Percentiles rank a stretch among this genome's conserved stretches.
phyloP scores from a whole-genome alignment of 2,113 vertebrate species.

The Microcebus tavaratra region DNA sequence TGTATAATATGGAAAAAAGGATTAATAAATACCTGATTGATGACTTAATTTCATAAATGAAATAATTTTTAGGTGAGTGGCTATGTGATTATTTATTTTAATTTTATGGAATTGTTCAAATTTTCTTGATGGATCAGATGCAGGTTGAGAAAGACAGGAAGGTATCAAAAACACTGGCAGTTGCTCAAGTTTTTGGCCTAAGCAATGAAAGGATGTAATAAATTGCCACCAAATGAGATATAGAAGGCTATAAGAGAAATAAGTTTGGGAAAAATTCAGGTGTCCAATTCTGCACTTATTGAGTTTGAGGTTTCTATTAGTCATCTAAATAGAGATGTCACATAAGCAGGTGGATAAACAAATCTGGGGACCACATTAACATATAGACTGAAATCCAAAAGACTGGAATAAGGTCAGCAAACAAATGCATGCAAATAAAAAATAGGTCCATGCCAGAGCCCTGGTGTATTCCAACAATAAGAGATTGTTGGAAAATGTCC shows the following conservation, averaged over 20 bases:
- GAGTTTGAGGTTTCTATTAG: not conserved
- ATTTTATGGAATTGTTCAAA: not conserved
- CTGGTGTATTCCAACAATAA: not conserved
- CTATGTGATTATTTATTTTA: constrained; percentile 9
- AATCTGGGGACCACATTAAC: not conserved
- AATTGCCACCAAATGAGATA: not conserved
- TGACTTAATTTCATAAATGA: not conserved
- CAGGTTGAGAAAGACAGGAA: not conserved
- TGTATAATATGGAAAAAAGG: not conserved
- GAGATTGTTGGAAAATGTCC: too few species aligned
- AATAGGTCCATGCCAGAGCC: not conserved
- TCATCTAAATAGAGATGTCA: not conserved
- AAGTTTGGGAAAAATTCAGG: not conserved
- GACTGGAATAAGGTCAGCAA: not conserved
- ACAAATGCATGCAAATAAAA: not conserved
- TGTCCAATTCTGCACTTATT: not conserved
- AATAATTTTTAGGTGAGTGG: not conserved
- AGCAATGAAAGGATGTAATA: not conserved
- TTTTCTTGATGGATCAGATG: not conserved
- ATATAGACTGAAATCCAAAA: not conserved
- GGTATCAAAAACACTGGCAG: not conserved
- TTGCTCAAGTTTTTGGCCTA: not conserved
- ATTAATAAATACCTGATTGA: not conserved
- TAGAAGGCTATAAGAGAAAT: not conserved
- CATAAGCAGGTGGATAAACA: not conserved